Conservation (phyloP, 2,888 invertebrate genomes). For the Hemicrepidius hirtus region DNA sequence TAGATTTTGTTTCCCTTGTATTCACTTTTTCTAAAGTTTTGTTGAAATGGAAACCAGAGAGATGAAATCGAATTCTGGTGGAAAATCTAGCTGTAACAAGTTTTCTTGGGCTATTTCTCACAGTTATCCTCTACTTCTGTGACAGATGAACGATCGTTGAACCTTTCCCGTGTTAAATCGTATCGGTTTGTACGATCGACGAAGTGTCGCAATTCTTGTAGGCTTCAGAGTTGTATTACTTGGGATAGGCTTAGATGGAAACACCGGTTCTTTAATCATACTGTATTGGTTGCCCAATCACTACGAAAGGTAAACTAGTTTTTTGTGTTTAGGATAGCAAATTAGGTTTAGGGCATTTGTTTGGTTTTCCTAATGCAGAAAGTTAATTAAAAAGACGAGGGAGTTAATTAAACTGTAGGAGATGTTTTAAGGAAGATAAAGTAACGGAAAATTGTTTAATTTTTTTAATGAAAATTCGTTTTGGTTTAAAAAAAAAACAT, state of each 20-base stretch:
- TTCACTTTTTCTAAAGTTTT: too few relatives aligned
- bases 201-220: conserved; percentile 38
- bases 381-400: too few relatives aligned
- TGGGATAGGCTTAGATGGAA: not conserved
- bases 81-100: conserved; percentile 8
- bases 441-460: too few relatives aligned
- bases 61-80: conserved; percentile 16
- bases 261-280: conserved; percentile 16
- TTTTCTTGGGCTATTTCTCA: conserved; percentile 34
- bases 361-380: too few relatives aligned
- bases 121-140: conserved; percentile 36
- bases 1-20: too few relatives aligned
- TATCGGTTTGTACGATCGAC: conserved; percentile 42
- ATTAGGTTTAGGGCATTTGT: too few relatives aligned
- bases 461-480: too few relatives aligned
- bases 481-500: too few relatives aligned
- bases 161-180: conserved; percentile 37
- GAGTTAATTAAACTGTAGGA: too few relatives aligned
- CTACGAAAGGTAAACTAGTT: not conserved
- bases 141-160: conserved; percentile 43
- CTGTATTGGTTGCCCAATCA: not conserved
- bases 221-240: conserved; percentile 29
- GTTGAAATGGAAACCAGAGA: not conserved
- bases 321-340: too few relatives aligned
- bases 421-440: too few relatives aligned